Evolutionary conservation across 1,140 invertebrate genomes (phyloP), one percentile per base, ranked within the genome.

Genomic region (Lutraria rhynchaena): DNA sequence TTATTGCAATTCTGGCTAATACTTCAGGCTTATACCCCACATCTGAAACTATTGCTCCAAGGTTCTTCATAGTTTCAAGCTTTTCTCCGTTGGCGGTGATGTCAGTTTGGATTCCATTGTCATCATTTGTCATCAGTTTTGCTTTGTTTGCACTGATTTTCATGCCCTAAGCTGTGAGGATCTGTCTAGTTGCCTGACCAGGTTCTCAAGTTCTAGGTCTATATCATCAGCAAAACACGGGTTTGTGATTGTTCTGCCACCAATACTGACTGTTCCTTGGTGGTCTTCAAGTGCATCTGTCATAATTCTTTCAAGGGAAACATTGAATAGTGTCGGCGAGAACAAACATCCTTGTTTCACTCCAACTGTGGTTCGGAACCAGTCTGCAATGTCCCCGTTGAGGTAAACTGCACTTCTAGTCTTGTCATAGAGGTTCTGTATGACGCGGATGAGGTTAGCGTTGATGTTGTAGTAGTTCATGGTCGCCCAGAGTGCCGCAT

Each of bases 291-390:
- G 55, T 33, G 71, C 61, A 35, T 57, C 61, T 22, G 78, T 31
- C 71, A 82, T 82, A 31, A 75, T 84, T 55, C 65, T 71, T 29
- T 83, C 83, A 9, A 78, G 33, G 69, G 74, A 83, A 31, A 85
- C 37, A 44, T 70, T 84, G 70, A 82, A 84, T 61, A 84, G 65
- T 15, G 78, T 77, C 7, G 61, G 83, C 13, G 83, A 84, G 44
- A 82, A 78, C 53, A 84, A 33, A 55, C 80, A 84, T 67, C 63
- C 71, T 84, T 82, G 83, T 69, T 73, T 81, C 29, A 84, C 83
- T 77, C 83, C 70, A 57, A 76, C 71, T 55, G 55, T 82, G 27
- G 83, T 76, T 55, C 71, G 17, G 61, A 84, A 84, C 60, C 69
- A 84, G 35, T 75, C 46, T 22, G 61, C 78, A 31, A 76, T 69